A percentile compares a stretch with the other conserved stretches of the same genome.
Evolutionary conservation across 1,140 invertebrate species (phyloP).

Genomic region (Camponotus pennsylvanicus): DNA sequence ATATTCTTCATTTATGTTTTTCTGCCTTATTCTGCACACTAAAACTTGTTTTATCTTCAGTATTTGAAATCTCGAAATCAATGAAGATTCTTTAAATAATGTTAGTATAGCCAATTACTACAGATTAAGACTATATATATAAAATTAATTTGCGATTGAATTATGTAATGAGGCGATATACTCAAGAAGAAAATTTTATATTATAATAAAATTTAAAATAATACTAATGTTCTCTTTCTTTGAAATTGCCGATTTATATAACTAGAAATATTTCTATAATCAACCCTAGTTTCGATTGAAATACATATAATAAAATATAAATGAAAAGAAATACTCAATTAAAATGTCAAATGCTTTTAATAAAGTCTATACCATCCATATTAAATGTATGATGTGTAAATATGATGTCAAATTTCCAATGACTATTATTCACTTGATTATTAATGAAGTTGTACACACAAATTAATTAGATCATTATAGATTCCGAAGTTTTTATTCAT

Average conservation of each 20-base stretch:
- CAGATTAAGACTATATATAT: conserved; percentile 6
- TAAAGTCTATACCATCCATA: conserved; percentile 9
- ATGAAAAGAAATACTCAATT: conserved; percentile 21
- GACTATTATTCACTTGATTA: not conserved
- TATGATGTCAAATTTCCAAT: not conserved
- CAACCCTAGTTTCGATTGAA: conserved; percentile 23
- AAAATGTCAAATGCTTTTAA: conserved; percentile 11
- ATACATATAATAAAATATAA: conserved; percentile 26
- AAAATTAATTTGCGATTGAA: conserved; percentile 27
- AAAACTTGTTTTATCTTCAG: conserved; percentile 25
- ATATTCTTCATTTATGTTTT: not conserved
- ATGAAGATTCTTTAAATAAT: conserved; percentile 19
- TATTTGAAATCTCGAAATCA: conserved; percentile 14
- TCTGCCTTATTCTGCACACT: not conserved
- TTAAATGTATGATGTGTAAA: not conserved
- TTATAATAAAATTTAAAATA: conserved; percentile 28
- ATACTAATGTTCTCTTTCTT: conserved; percentile 5
- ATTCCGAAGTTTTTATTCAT: not conserved
- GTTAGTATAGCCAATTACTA: conserved; percentile 25
- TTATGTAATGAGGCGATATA: not conserved
- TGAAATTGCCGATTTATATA: conserved; percentile 6
- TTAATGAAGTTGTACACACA: not conserved
- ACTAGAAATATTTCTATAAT: not conserved
- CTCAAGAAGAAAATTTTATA: not conserved
- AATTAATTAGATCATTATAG: not conserved